Conservation (phyloP, 2,797 vertebrate genomes). For the Hoplostethus atlanticus region DNA sequence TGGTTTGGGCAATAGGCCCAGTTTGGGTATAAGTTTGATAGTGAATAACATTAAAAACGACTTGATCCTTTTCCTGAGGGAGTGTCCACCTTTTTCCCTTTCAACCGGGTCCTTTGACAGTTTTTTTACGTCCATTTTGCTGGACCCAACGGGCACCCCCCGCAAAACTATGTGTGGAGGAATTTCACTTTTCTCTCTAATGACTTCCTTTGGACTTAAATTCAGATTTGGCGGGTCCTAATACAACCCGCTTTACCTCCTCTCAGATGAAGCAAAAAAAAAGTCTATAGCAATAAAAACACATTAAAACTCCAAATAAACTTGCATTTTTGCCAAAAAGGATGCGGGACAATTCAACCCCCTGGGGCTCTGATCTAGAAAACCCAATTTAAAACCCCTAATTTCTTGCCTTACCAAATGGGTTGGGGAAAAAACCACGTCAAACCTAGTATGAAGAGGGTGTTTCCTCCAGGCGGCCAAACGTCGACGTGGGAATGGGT, state of each 20-base stretch:
- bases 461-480: slow-evolving; percentile 11
- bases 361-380: slow-evolving; percentile 17
- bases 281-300: no score
- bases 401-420: no score
- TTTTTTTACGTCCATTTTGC: slow-evolving; percentile 27
- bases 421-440: slow-evolving; percentile 7
- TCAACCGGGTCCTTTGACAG: slow-evolving; percentile 40
- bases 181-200: slow-evolving; percentile 28
- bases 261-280: slow-evolving; percentile 11
- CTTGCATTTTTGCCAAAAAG: slow-evolving; percentile 30
- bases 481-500: slow-evolving; percentile 7
- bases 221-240: slow-evolving; percentile 3
- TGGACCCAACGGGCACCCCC: slow-evolving; percentile 36
- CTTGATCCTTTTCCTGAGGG: slow-evolving; percentile 29
- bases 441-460: not conserved
- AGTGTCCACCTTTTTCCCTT: slow-evolving; percentile 30
- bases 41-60: slow-evolving; percentile 39
- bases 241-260: slow-evolving; percentile 16
- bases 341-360: slow-evolving; percentile 15
- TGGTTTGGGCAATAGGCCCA: slow-evolving; percentile 37
- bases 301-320: slow-evolving; percentile 50
- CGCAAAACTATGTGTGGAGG: slow-evolving; percentile 17
- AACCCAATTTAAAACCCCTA: no score
- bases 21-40: slow-evolving; percentile 41
- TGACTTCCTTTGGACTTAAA: slow-evolving; percentile 33